Conservation (phyloP, 1,140 invertebrate species). For the Drosophila sp. region DNA sequence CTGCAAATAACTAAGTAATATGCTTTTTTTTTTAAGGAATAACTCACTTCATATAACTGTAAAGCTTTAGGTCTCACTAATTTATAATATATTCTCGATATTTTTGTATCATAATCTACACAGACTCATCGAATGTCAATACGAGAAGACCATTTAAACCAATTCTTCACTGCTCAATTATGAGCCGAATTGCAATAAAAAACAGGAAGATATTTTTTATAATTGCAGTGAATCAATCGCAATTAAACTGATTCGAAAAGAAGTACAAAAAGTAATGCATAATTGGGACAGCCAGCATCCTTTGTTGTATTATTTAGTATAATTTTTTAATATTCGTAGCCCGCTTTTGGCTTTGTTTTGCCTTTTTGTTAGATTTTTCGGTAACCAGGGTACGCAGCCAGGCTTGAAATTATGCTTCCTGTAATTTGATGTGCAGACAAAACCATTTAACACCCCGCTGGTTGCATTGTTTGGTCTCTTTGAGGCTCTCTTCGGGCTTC, state of each 20-base stretch:
- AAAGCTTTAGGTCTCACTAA: too few relatives aligned
- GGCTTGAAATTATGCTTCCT: slow-evolving; percentile 82
- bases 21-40: too few relatives aligned
- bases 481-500: slow-evolving; percentile 12
- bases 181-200: too few relatives aligned
- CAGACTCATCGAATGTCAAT: too few relatives aligned
- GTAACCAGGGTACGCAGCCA: slow-evolving; percentile 61
- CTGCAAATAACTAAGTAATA: too few relatives aligned
- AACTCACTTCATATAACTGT: not conserved
- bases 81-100: too few relatives aligned
- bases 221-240: not conserved
- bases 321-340: slow-evolving; percentile 37
- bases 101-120: too few relatives aligned
- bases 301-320: slow-evolving; percentile 58
- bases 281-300: slow-evolving; percentile 67
- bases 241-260: not conserved
- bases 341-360: slow-evolving; percentile 45
- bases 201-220: too few relatives aligned
- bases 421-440: slow-evolving; percentile 83
- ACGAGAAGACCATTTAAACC: too few relatives aligned
- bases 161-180: too few relatives aligned
- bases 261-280: slow-evolving; percentile 50
- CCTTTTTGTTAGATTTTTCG: slow-evolving; percentile 39
- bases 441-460: slow-evolving; percentile 81
- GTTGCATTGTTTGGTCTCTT: slow-evolving; percentile 66